Conservation (phyloP, 2,113 vertebrate genomes). For the Pseudopipra pipra region DNA sequence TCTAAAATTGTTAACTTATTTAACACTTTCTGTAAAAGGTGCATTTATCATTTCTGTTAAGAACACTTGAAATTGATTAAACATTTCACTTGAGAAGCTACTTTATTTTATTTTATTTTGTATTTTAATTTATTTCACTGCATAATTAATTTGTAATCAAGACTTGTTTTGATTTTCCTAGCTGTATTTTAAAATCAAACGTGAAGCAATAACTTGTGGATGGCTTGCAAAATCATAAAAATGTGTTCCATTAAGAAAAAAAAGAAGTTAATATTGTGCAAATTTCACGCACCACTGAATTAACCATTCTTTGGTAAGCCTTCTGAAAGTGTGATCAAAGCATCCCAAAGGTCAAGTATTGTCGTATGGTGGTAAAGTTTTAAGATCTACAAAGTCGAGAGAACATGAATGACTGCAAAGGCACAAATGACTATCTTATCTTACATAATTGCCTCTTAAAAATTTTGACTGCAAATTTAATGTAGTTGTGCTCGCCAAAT, state of each 20-base stretch:
- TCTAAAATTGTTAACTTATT: background rate
- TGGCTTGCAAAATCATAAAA: slow-evolving; percentile 47
- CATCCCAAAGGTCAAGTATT: background rate
- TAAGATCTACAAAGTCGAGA: background rate
- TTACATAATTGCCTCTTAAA: background rate
- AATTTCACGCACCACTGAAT: background rate
- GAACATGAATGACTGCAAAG: background rate
- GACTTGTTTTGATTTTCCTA: slow-evolving; percentile 51
- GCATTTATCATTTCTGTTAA: slow-evolving; percentile 11
- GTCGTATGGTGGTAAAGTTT: background rate
- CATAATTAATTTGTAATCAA: slow-evolving; percentile 55
- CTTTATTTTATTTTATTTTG: slow-evolving; percentile 55
- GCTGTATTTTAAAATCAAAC: slow-evolving; percentile 51
- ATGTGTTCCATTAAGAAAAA: slow-evolving; percentile 21
- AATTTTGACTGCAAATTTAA: background rate
- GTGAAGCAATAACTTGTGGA: background rate
- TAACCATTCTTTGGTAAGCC: background rate
- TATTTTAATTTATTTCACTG: slow-evolving; percentile 49
- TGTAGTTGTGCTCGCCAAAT: background rate
- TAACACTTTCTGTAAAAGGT: slow-evolving; percentile 18
- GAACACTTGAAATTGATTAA: slow-evolving; percentile 37
- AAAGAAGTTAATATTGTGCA: background rate
- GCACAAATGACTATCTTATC: background rate
- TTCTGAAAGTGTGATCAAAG: background rate
- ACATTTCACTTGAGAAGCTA: background rate